phyloP scores from a whole-genome alignment of 2,888 invertebrate genomes.

The Lasioglossum calceatum region DNA sequence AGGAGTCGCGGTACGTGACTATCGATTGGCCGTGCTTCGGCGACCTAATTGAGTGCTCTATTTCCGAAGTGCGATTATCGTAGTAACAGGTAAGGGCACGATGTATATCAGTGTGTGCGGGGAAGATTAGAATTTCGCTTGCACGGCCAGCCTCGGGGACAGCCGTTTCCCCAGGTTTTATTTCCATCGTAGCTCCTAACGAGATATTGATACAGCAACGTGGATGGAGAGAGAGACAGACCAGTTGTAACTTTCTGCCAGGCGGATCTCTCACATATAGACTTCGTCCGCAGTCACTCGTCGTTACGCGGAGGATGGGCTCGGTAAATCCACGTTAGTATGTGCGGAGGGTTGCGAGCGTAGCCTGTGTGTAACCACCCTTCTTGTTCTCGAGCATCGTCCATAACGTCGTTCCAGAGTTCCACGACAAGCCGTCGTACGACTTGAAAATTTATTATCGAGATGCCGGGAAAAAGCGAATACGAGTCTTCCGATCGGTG shows the following conservation, averaged over 20 bases:
- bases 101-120: not conserved
- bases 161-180: conserved; percentile 59
- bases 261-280: conserved; percentile 51
- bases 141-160: conserved; percentile 48
- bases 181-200: conserved; percentile 67
- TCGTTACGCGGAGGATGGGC: conserved; percentile 70
- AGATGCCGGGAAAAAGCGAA: conserved; percentile 56
- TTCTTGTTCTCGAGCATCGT: conserved; percentile 73
- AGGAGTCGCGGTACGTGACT: not conserved
- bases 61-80: conserved; percentile 47
- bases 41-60: conserved; percentile 39
- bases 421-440: conserved; percentile 67
- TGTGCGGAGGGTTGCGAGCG: conserved; percentile 72
- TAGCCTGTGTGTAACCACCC: conserved; percentile 72
- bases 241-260: conserved; percentile 65
- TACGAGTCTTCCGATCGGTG: conserved; percentile 44
- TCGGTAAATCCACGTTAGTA: conserved; percentile 75
- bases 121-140: conserved; percentile 59
- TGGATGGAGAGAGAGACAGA: conserved; percentile 25
- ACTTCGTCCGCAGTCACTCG: conserved; percentile 68
- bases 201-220: conserved; percentile 74
- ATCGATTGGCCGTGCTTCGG: conserved; percentile 42
- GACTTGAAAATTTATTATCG: conserved; percentile 74
- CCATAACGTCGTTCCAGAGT: conserved; percentile 73
- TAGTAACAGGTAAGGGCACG: conserved; percentile 24